Base-by-base conservation (phyloP, 2,888 invertebrate species). In the Eristalis pertinax region DNA sequence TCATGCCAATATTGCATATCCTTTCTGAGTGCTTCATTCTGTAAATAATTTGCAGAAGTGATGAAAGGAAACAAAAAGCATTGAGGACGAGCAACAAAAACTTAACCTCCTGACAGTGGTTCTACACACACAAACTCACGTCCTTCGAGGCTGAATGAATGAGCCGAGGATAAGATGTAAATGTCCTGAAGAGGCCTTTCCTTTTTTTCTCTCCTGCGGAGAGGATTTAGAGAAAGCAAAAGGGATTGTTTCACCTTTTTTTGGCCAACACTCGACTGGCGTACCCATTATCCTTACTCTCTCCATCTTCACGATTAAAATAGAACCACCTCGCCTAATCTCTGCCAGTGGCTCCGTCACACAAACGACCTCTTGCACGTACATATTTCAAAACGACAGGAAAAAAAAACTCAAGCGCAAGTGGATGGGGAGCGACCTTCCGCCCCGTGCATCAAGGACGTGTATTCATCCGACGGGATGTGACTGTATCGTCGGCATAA, bases 401-500 rank as follows among this genome's bases (percentile, higher is more conserved):
- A 26, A 26, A 26, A 50, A 60, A 60, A 4, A 24, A 11, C 8
- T 26, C 4, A 0, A 3, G 7, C 7, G 5, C 7, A 0, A 5
- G 32, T 32, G 1, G 32, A 32, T 4, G 60, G 26, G 19, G 26
- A 26, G 26, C 50, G 50, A 29, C 13, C 41, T 43, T 19, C 50
- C 15, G 26, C 56, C 13, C 68, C 73, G 32, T 80, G 41, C 63
- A 69, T 43, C 63, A 64, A 81, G 58, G 64, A 81, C 68, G 43
- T 70, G 58, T 32, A 43, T 19, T 41, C 35, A 38, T 24, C 63
- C 73, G 43, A 32, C 24, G 69, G 78, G 73, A 22, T 79, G 79
- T 69, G 84, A 79, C 84, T 75, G 70, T 60, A 75, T 80, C 43
- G 80, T 80, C 76, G 67, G 76, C 76, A 77, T 81, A 81, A 85